Conservation (phyloP, 1,140 invertebrate species). For the Aethina tumida region DNA sequence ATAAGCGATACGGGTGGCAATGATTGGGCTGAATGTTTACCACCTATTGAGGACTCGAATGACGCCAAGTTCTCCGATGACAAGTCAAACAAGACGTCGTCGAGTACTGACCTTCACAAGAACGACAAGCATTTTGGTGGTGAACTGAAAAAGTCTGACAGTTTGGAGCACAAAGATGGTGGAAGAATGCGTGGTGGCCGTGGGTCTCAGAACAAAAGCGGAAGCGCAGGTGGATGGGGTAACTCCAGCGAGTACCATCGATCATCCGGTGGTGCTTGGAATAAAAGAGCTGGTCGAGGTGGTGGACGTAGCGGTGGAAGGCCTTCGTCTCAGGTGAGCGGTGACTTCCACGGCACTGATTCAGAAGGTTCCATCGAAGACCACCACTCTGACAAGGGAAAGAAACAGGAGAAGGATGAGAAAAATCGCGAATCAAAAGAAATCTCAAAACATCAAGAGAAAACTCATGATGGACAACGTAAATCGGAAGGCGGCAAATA, state of each 20-base stretch:
- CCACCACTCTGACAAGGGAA: slow-evolving; percentile 40
- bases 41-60: slow-evolving; percentile 28
- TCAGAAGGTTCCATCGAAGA: slow-evolving; percentile 50
- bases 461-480: slow-evolving; percentile 30
- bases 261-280: too few species aligned
- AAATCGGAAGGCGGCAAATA: slow-evolving; percentile 36
- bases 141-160: slow-evolving; percentile 34
- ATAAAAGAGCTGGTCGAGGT: slow-evolving; percentile 14
- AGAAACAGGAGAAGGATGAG: slow-evolving; percentile 47
- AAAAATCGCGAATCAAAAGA: slow-evolving; percentile 41
- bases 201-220: slow-evolving; percentile 5
- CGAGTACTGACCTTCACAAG: slow-evolving; percentile 14
- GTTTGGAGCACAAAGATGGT: too few species aligned
- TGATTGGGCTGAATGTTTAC: slow-evolving; percentile 41
- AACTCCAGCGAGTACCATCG: too few species aligned
- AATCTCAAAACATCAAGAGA: too few species aligned
- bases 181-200: not conserved
- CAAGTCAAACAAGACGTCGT: slow-evolving; percentile 16
- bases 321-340: too few species aligned
- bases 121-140: slow-evolving; percentile 23
- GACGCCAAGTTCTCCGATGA: slow-evolving; percentile 15
- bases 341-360: slow-evolving; percentile 42
- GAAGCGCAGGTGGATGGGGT: slow-evolving; percentile 10
- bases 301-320: slow-evolving; percentile 15
- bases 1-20: slow-evolving; percentile 30